Evolutionary conservation across 2,113 vertebrate species (phyloP).

Genomic region (Muntiacus reevesi): DNA sequence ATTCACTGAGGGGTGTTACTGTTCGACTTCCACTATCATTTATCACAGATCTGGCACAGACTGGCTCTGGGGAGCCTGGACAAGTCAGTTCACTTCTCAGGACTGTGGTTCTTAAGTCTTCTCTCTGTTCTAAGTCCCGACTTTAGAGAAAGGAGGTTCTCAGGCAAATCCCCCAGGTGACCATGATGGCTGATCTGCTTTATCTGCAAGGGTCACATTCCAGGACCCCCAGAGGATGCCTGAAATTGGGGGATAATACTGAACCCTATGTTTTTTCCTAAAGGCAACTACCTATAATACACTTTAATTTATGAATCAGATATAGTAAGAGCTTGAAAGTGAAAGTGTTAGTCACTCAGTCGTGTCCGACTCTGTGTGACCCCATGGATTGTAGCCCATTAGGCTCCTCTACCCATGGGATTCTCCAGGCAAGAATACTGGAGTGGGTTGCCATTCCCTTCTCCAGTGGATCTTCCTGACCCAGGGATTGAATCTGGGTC

Average conservation of each 20-base stretch:
- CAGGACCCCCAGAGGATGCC: background rate
- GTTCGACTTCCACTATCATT: too few relatives aligned
- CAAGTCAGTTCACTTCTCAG: background rate
- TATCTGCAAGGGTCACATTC: background rate
- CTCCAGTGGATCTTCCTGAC: background rate
- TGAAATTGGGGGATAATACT: background rate
- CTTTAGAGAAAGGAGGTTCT: background rate
- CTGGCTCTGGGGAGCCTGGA: background rate
- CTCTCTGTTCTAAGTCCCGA: background rate
- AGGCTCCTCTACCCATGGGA: background rate
- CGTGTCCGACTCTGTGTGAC: background rate
- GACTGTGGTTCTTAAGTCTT: background rate
- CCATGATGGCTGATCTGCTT: background rate
- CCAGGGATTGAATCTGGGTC: background rate
- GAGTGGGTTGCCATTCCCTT: background rate
- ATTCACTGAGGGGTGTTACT: background rate
- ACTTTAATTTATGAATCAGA: background rate
- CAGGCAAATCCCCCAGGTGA: background rate
- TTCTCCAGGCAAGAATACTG: background rate
- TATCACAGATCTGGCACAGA: background rate
- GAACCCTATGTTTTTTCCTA: background rate
- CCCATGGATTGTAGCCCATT: background rate
- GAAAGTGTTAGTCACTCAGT: background rate
- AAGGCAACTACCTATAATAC: background rate
- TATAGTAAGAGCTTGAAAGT: background rate